Base-by-base conservation (phyloP, 1,140 invertebrate species). In the Sycobia sp. region DNA sequence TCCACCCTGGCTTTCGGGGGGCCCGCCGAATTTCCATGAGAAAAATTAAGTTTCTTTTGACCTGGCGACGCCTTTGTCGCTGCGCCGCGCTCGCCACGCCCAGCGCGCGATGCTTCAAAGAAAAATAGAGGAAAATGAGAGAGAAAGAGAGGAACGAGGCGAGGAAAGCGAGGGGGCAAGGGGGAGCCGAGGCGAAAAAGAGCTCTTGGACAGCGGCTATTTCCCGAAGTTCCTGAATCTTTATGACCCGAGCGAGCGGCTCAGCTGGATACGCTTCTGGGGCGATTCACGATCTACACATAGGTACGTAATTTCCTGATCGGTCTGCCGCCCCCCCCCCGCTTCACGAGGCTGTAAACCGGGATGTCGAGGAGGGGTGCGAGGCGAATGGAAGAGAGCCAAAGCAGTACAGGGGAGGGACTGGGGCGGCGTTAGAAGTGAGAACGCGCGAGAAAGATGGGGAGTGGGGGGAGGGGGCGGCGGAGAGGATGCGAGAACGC, bases 271-370 rank as follows among this genome's bases (percentile, higher is more conserved):
- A 23, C 32, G 29, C 49, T 22, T 38, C n/a, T 32, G 16, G 11
- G 29, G 22, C 56, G 56, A 59, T 59, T 59, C 56, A 59, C 56
- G 56, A 59, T 44, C 46, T 22, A 59, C 57, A 50, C 57, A 46
- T 59, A 59, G 23, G 46, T 47, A 50, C 57, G 57, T 59, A 50
- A 59, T 59, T 59, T 59, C 57, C 57, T 50, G 43, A 14, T 23
- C n/a, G n/a, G n/a, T n/a, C n/a, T n/a, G n/a, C n/a, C 14, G 27
- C 34, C 32, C 34, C 20, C 20, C 27, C n/a, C n/a, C n/a, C n/a
- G n/a, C n/a, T n/a, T n/a, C n/a, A n/a, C n/a, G n/a, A 14, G 32
- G 36, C 51, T 54, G 36, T 54, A 54, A 54, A 41, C 20, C 34
- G 27, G 13, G 49, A 34, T n/a, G 29, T 22, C 16, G 2, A 49